A percentile compares a stretch with the other conserved stretches of the same genome.
Evolutionary conservation across 2,888 invertebrate genomes (phyloP).

Genomic region (Heliconius ismenius): DNA sequence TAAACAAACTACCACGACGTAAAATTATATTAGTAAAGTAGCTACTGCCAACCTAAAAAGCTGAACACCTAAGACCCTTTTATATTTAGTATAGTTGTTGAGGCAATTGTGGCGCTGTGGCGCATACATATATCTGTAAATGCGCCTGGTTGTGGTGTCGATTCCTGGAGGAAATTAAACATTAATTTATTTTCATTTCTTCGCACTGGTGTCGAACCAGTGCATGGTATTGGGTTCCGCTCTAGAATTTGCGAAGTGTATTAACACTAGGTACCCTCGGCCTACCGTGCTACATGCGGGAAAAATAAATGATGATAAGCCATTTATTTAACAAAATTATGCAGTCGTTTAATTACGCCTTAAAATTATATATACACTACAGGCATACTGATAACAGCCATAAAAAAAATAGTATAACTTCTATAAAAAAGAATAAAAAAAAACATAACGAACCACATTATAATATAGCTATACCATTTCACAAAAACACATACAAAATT

Average conservation of each 20-base stretch:
- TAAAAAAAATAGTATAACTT: background rate
- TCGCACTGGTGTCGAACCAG: too few species aligned
- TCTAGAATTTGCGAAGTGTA: too few species aligned
- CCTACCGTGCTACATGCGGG: too few species aligned
- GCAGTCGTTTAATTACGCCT: background rate
- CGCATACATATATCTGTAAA: too few species aligned
- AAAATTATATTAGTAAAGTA: constrained; percentile 14
- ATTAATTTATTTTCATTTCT: too few species aligned
- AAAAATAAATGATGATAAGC: too few species aligned
- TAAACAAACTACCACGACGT: constrained; percentile 3
- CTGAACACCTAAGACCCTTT: background rate
- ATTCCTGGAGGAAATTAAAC: too few species aligned
- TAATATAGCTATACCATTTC: background rate
- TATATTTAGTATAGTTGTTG: background rate
- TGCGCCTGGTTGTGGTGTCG: too few species aligned
- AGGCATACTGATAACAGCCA: background rate
- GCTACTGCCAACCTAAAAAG: constrained; percentile 10
- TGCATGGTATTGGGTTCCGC: too few species aligned
- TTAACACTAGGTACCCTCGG: too few species aligned
- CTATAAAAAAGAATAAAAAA: background rate
- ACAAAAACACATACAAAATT: background rate
- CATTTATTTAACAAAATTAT: background rate
- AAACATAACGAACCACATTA: background rate
- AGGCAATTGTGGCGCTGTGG: background rate
- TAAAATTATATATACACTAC: background rate